Base-by-base conservation (phyloP, 2,888 invertebrate genomes). In the Cantharis rustica region DNA sequence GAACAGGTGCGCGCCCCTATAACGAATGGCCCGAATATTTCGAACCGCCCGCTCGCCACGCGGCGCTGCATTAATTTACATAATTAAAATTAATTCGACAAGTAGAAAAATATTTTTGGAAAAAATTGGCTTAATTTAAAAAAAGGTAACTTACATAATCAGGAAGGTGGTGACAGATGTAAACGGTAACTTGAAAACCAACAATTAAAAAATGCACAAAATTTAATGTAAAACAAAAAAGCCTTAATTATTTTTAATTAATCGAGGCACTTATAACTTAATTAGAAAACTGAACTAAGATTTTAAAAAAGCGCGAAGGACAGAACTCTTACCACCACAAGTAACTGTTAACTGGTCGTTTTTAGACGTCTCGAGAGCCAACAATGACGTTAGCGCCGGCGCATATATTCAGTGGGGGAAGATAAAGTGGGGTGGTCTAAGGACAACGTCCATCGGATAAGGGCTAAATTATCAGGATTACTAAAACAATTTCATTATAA, bases 341-440 rank as follows among this genome's bases (percentile, higher is more conserved):
- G 73, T 76, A 79, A 79, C 81, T 77, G 76, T 80, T 79, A 80
- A 79, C 81, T 80, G 80, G 75, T 73, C 74, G 77, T 80, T 80
- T 81, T 81, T 81, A 71, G 80, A 77, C 73, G 79, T 75, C 79
- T 79, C 79, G 75, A 79, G 74, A 78, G 71, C 78, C 75, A 78
- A 71, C 76, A 77, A 79, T 75, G 79, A 76, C 78, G 78, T 80
- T 80, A 78, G 81, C 81, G 81, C 81, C 81, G 81, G 81, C 81
- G 81, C 81, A 78, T 76, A 69, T 74, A 68, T 61, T 68, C 69
- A 70, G 77, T 78, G 80, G 80, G 80, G 76, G 78, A 75, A 80
- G 64, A 31, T 20, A 68, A 75, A 71, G 80, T 78, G 80, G 80
- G 80, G 79, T 72, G 76, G 74, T 76, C 77, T 78, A 79, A 81